A percentile compares a stretch with the other conserved stretches of the same genome.
Conservation (phyloP, 53 echinoderm and acorn worm species). For the Luidia sarsii region DNA sequence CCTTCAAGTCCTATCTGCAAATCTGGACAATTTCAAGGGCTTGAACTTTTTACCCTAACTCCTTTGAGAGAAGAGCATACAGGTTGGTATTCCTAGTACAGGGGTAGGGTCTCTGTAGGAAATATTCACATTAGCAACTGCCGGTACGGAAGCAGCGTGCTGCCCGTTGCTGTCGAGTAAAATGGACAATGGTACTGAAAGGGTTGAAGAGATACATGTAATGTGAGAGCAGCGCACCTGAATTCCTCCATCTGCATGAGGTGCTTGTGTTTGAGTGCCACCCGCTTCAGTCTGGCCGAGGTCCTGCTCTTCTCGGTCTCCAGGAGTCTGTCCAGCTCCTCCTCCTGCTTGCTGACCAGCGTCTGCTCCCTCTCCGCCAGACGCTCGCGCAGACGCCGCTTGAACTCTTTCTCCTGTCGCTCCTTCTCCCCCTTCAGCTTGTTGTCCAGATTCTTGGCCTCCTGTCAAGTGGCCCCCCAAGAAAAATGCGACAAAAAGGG, state of each 20-base stretch:
- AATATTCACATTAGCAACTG: no score
- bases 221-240: slow-evolving; percentile 52
- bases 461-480: no score
- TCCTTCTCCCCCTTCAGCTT: slow-evolving; percentile 79
- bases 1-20: no score
- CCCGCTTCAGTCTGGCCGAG: slow-evolving; percentile 75
- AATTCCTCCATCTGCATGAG: slow-evolving; percentile 90
- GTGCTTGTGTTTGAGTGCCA: slow-evolving; percentile 91
- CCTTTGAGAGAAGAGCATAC: no score
- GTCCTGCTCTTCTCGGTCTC: slow-evolving; percentile 70
- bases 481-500: no score
- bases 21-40: no score
- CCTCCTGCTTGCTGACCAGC: slow-evolving; percentile 66
- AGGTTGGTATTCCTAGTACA: no score
- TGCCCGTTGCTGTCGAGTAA: no score
- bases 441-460: slow-evolving; percentile 68
- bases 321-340: slow-evolving; percentile 54
- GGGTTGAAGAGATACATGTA: not conserved
- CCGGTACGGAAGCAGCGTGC: no score
- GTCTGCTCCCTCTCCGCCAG: slow-evolving; percentile 76
- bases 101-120: no score
- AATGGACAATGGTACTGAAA: no score
- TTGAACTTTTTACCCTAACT: no score
- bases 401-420: slow-evolving; percentile 80
- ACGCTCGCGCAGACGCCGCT: slow-evolving; percentile 73